phyloP scores from a whole-genome alignment of 2,888 invertebrate genomes.

The Calameuta filiformis region DNA sequence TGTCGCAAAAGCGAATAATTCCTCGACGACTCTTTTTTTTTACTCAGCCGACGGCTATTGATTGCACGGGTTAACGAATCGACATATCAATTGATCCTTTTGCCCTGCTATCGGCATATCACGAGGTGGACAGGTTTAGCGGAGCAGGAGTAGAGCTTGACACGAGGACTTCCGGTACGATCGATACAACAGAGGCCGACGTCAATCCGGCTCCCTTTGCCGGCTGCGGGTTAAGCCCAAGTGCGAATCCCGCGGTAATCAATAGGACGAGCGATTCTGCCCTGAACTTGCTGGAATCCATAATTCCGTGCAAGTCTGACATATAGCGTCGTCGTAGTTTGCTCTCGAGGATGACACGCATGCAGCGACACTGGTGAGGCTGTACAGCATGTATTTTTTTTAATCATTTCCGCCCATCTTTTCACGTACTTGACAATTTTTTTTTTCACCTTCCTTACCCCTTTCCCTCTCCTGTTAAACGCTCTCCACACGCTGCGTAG shows the following conservation, averaged over 20 bases:
- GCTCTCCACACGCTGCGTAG: neutral
- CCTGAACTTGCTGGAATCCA: neutral
- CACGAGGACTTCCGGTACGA: slow-evolving; percentile 10
- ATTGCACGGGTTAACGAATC: neutral
- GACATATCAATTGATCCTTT: neutral
- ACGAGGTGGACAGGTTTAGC: neutral
- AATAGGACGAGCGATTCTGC: slow-evolving; percentile 1
- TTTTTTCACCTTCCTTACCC: neutral
- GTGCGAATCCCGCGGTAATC: slow-evolving; percentile 5
- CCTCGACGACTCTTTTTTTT: neutral
- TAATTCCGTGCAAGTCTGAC: neutral
- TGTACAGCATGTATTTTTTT: neutral
- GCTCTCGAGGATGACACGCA: neutral
- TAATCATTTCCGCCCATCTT: neutral
- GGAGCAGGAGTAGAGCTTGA: slow-evolving; percentile 5
- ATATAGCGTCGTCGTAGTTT: neutral
- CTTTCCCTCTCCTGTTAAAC: neutral
- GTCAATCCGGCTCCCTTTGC: slow-evolving; percentile 5
- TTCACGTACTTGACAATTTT: neutral
- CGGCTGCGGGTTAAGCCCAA: neutral
- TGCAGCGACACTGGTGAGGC: neutral
- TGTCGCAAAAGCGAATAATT: neutral
- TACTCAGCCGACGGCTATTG: neutral
- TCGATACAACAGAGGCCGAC: slow-evolving; percentile 9
- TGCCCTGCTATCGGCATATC: neutral